These are phyloP conservation scores for Thera britannica DNA, from an alignment of 2,888 invertebrate species.

Conservation along the genomic window DNA sequence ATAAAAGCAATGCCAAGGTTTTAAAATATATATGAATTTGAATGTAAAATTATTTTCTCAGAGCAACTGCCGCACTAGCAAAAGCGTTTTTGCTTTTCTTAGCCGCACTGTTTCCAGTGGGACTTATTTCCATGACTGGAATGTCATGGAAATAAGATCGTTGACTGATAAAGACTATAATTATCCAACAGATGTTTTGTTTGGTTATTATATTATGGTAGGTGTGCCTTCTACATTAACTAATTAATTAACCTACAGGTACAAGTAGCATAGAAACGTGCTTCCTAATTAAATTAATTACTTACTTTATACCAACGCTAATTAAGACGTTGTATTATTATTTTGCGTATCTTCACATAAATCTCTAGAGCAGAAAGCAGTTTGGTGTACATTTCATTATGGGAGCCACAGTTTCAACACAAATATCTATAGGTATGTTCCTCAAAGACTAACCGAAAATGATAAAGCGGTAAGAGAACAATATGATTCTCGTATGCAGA, in stretches of 20 bases:
- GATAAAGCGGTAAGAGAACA: not conserved
- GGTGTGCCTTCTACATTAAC: not conserved
- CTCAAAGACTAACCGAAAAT: not conserved
- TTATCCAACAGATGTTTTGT: too few species aligned
- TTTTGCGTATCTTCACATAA: conserved; percentile 41
- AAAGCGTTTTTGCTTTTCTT: too few species aligned
- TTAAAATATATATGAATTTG: too few species aligned
- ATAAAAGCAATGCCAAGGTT: too few species aligned
- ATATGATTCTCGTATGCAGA: too few species aligned
- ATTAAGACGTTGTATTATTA: conserved; percentile 42
- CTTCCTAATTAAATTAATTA: conserved; percentile 62
- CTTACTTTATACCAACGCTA: conserved; percentile 51
- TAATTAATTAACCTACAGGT: conserved; percentile 3
- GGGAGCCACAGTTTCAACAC: conserved; percentile 23
- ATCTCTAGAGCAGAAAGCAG: conserved; percentile 38
- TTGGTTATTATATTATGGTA: not conserved
- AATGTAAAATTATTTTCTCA: too few species aligned
- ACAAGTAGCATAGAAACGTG: conserved; percentile 14
- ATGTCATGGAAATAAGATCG: too few species aligned
- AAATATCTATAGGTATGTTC: not conserved
- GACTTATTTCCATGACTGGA: too few species aligned
- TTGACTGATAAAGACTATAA: too few species aligned
- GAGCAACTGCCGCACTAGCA: too few species aligned
- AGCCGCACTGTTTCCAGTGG: too few species aligned
- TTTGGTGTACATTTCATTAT: conserved; percentile 47